Evolutionary conservation across 2,797 vertebrate genomes (phyloP), one percentile per base, ranked within the genome.

Genomic region (Toxotes lorentzi): DNA sequence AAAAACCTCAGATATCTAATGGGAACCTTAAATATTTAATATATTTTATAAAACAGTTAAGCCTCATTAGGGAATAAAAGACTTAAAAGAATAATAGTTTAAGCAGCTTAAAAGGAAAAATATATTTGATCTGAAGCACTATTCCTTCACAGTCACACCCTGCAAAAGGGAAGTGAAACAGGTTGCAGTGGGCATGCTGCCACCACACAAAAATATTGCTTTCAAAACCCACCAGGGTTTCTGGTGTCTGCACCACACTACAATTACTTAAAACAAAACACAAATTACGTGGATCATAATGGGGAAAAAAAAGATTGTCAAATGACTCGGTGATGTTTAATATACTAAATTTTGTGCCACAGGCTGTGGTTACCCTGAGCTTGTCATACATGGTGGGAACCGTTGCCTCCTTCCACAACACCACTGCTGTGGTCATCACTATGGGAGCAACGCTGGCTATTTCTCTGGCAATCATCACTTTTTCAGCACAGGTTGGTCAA

Each of bases 351-450:
- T 24, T 57, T 76, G 38, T 89, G 30, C 24, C 47, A 0, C 92
- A 98, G 97, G 94, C 88, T 0, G 70, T 96, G 70, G 92, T 97
- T 71, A 98, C 96, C 0, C 0, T 97, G 77, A 97, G 95, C 84
- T 87, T 97, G 66, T 97, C 97, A 1, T 97, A 96, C 95, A 95
- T 98, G 97, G 96, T 96, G 79, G 97, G 97, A 57, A 96, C 97
- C 81, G 90, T 96, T 0, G 97, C 97, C 88, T 97, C 96, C 63
- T 97, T 93, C 91, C 96, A 97, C 5, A 6, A 96, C 86, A 97
- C 97, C 0, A 88, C 92, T 0, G 91, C 95, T 0, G 97, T 98
- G 54, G 84, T 97, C 81, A 95, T 98, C 89, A 95, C 96, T 0
- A 95, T 97, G 69, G 97, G 94, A 71, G 93, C 91, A 47, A 98